These are phyloP conservation scores for Camponotus fellah DNA, from an alignment of 2,888 invertebrate genomes.

Conservation along the genomic window DNA sequence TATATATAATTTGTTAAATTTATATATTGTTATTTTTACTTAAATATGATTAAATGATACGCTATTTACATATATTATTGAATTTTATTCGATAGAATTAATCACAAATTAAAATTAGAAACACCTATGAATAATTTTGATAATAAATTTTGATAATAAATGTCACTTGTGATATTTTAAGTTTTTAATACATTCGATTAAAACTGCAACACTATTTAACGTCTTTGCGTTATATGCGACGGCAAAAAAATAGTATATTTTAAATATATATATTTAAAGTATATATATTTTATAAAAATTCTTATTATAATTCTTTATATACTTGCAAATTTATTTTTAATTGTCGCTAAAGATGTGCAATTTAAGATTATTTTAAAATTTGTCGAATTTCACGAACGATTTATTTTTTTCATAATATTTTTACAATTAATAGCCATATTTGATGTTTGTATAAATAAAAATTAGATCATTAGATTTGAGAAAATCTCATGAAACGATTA, in stretches of 20 bases:
- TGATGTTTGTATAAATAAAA: not conserved
- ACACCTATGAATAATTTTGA: not conserved
- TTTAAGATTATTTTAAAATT: not conserved
- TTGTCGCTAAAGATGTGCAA: constrained; percentile 4
- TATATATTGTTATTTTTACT: not conserved
- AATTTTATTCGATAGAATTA: not conserved
- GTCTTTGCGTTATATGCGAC: not conserved
- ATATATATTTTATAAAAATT: not conserved
- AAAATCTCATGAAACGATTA: not conserved
- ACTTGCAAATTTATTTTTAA: constrained; percentile 1
- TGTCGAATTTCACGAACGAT: not conserved
- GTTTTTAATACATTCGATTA: not conserved
- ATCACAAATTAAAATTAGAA: not conserved
- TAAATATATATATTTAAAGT: too few species aligned
- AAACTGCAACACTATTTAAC: not conserved
- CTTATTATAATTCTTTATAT: not conserved
- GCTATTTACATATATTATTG: not conserved
- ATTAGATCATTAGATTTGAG: constrained; percentile 5
- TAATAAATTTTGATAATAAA: not conserved
- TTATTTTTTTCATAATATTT: not conserved
- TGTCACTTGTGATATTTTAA: not conserved
- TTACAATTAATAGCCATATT: not conserved
- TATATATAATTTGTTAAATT: not conserved
- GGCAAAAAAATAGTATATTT: not conserved
- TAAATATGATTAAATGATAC: not conserved